Base-by-base conservation (phyloP, 2,888 invertebrate genomes). In the Imbricaverruca yamaguchii region DNA sequence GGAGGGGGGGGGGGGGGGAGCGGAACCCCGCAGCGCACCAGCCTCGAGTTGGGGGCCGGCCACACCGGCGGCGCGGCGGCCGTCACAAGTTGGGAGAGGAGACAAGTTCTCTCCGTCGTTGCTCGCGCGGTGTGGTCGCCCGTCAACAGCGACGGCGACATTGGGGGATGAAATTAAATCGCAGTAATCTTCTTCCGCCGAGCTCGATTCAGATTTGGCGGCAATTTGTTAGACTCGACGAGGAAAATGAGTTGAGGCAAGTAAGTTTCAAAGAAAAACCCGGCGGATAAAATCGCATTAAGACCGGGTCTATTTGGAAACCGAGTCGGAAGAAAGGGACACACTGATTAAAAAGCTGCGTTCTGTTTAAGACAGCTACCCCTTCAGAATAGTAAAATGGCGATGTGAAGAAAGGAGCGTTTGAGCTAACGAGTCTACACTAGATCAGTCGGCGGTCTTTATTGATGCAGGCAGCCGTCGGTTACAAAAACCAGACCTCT, bases 211-310 rank as follows among this genome's bases (percentile, higher is more conserved):
- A 69, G 69, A 69, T 69, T 69, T 53, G 69, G 69, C 69, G 55
- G 74, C 74, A 53, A 74, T 74, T 74, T 74, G 74, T 74, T 74
- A 21, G 74, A 53, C 21, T 18, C 53, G 55, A 55, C 53, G 55
- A 74, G 12, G 74, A 74, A 69, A 74, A 74, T 74, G 74, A 74
- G 74, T 74, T 74, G 74, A 21, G 74, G 55, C 74, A 74, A 55
- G 55, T 55, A 15, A 55, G 18, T 74, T 55, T 55, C 53, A 53
- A 74, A 55, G 21, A 55, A 74, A 55, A 69, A n/a, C 21, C 2
- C 55, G 55, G 7, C 39, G 69, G 12, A 55, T n/a, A 74, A 55
- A 74, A 74, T 74, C 15, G 18, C 53, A 53, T 10, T 55, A 55
- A 39, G 10, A 10, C 10, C 74, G 55, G 55, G 53, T 55, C 55